A percentile compares a stretch with the other conserved stretches of the same genome.
Conservation (phyloP, 2,113 vertebrate species). For the Onychostruthus taczanowskii region DNA sequence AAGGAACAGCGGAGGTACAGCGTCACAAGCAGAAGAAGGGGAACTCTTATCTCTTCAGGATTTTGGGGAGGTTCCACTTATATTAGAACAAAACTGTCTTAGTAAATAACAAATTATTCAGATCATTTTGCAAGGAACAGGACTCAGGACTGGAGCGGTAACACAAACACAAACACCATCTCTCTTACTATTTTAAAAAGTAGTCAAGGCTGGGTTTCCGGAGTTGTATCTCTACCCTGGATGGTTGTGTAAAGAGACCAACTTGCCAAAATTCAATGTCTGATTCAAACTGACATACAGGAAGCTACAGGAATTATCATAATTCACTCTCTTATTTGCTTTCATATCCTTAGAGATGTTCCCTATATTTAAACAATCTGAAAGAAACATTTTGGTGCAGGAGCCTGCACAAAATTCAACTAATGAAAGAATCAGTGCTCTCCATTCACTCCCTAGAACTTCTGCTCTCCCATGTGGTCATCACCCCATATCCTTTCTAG, state of each 20-base stretch:
- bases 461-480: neutral
- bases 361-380: neutral
- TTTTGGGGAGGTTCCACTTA: neutral
- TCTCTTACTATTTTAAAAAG: neutral
- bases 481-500: neutral
- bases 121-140: neutral
- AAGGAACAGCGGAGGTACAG: neutral
- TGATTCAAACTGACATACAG: neutral
- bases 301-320: neutral
- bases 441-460: neutral
- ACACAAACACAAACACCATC: neutral
- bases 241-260: neutral
- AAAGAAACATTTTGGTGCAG: neutral
- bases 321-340: neutral
- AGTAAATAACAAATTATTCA: neutral
- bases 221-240: neutral
- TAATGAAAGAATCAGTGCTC: neutral
- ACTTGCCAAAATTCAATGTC: neutral
- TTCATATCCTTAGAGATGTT: neutral
- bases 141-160: neutral
- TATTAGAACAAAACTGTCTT: neutral
- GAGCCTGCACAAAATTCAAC: neutral
- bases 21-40: neutral
- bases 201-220: neutral
- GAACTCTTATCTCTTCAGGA: neutral